Evolutionary conservation across 2,797 vertebrate genomes (phyloP).

Genomic region (Centroberyx gerrardi): DNA sequence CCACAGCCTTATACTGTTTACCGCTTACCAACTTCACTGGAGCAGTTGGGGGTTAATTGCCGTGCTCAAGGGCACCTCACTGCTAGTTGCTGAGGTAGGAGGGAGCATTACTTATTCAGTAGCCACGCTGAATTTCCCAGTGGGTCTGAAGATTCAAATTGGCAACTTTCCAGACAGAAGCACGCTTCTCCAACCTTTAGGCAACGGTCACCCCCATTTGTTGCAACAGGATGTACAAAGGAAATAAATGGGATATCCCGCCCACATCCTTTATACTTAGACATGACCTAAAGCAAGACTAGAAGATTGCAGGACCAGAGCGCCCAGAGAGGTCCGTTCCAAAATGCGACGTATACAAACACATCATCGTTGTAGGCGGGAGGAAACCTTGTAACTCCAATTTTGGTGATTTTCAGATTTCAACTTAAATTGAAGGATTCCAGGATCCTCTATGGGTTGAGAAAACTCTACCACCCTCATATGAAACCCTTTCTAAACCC

Average conservation of each 20-base stretch:
- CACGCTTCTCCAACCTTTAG: slow-evolving; percentile 13
- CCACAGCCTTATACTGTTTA: slow-evolving; percentile 24
- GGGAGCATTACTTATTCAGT: slow-evolving; percentile 43
- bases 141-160: slow-evolving; percentile 33
- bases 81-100: slow-evolving; percentile 21
- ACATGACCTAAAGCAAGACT: background rate
- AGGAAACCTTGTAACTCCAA: no score
- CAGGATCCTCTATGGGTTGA: no score
- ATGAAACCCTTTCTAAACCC: no score
- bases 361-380: no score
- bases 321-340: background rate
- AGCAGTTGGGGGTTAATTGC: slow-evolving; percentile 42
- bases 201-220: slow-evolving; percentile 12
- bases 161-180: slow-evolving; percentile 20
- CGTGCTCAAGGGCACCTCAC: slow-evolving; percentile 20
- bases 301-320: background rate
- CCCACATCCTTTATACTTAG: background rate
- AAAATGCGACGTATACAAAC: background rate
- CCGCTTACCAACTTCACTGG: slow-evolving; percentile 10
- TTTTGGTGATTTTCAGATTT: no score
- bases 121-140: slow-evolving; percentile 14
- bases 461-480: no score
- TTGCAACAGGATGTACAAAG: slow-evolving; percentile 8
- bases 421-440: no score
- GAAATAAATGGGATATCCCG: background rate